Base-by-base conservation (phyloP, 2,113 vertebrate species). In the Calypte anna region DNA sequence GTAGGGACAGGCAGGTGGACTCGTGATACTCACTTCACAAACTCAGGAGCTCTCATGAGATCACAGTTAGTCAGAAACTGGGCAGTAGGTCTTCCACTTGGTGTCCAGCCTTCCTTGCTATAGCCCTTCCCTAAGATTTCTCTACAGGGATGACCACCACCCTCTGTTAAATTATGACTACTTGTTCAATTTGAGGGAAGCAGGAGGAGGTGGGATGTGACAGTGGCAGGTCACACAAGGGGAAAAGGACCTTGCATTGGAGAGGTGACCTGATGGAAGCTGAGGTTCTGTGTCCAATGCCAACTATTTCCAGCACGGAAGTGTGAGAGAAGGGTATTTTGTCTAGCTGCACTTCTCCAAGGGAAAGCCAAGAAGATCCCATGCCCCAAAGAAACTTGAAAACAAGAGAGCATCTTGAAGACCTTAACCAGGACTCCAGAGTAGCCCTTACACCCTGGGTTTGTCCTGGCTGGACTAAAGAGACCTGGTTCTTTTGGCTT, bases 401-500 rank as follows among this genome's bases (percentile, higher is more conserved):
- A 79, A 73, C 11, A 51, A 58, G 59, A 38, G 5, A 62, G 31
- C 40, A 57, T 57, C 85, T 58, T 58, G 38, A 43, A 79, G 67
- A 78, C 23, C 43, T 76, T 86, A 55, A 31, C 21, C 43, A 48
- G 54, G 27, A 50, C 27, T 62, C 43, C 61, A 59, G 44, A 76
- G 50, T 36, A 68, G 43, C 24, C 0, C 0, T 9, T 13, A 30
- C 36, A 18, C 43, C n/a, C 1, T 2, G 28, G 24, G 24, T 36
- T 67, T 55, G 28, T 24, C 15, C n/a, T 66, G 33, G 27, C 46
- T 61, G 40, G 40, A 16, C 13, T 12, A n/a, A n/a, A 33, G 31
- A 62, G 58, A 62, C 63, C 46, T 33, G 55, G 4, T 30, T 46
- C 79, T 88, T 94, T 81, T 55, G 78, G n/a, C 76, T 62, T 61